A percentile compares a stretch with the other conserved stretches of the same genome.
phyloP scores from a whole-genome alignment of 2,113 vertebrate genomes.

The Podiceps cristatus region DNA sequence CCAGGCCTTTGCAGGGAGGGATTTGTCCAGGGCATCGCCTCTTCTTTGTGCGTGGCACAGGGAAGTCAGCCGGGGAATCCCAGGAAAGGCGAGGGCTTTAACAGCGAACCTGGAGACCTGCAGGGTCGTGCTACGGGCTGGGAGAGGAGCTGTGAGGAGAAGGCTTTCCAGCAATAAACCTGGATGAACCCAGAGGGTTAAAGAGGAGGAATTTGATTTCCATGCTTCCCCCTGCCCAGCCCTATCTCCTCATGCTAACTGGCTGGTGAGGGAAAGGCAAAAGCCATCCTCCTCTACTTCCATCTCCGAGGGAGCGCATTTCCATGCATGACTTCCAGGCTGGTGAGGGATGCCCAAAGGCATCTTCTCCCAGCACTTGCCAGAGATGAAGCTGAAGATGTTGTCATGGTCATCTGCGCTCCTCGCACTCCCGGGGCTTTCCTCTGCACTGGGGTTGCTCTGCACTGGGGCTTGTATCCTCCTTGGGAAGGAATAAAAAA shows the following conservation, averaged over 20 bases:
- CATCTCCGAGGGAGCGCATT: background rate
- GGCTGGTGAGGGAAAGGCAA: background rate
- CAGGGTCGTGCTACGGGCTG: accelerated
- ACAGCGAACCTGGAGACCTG: background rate
- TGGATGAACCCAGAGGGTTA: background rate
- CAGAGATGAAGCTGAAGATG: background rate
- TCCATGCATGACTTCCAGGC: background rate
- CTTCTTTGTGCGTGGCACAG: background rate
- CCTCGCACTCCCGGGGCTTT: background rate
- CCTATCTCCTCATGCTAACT: background rate
- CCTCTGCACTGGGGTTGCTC: background rate
- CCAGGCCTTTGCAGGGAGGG: background rate
- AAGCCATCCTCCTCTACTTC: background rate
- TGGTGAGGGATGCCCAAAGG: background rate
- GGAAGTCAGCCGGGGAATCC: background rate
- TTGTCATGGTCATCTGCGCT: background rate
- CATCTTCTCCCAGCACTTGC: background rate
- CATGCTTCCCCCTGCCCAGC: background rate
- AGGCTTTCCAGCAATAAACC: background rate
- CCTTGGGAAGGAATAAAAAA: background rate
- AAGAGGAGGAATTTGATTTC: background rate
- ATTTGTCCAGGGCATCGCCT: background rate
- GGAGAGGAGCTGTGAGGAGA: background rate
- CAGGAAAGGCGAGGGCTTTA: background rate
- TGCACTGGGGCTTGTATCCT: background rate